Evolutionary conservation across 2,797 vertebrate genomes (phyloP), one percentile per base, ranked within the genome.

Genomic region (Siniperca scherzeri): DNA sequence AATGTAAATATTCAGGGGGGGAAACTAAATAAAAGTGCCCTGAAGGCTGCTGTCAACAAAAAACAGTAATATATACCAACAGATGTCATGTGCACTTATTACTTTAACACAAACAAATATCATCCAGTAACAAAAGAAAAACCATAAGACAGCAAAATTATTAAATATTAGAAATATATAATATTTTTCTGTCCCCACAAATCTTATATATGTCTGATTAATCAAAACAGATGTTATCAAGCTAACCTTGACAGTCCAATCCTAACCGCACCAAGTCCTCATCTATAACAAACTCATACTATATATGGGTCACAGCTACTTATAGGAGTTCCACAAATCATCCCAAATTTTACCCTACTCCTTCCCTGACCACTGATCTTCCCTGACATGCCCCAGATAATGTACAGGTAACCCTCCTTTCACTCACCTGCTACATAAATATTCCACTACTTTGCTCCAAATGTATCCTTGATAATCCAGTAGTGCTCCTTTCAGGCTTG

Each of bases 381-480:
- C 14, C 16, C 57, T 72, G n/a, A 56, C 17, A 61, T 68, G 30
- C 53, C 21, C 19, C 1, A 57, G 9, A 27, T 72, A 12, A 72
- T 82, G n/a, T 67, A 60, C 60, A 74, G 55, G 65, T 70, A 66
- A 74, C 57, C 17, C 19, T 56, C 10, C 11, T 48, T 57, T 65
- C 4, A 59, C 1, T 59, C 36, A 68, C 64, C 70, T 74, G 61
- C 36, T 71, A 68, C 40, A 64, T 74, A 11, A 61, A 62, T 74
- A 61, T 68, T 69, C 27, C 42, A 55, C 33, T 55, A 42, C 59
- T 78, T 38, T 74, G 16, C 57, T 79, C 55, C 27, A 60, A 30
- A 66, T 2, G 0, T 68, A 3, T 38, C 55, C 38, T 46, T 71
- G 59, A 62, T 77, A 73, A 48, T 60, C 27, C 72, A 64, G 52